phyloP scores from a whole-genome alignment of 2,797 vertebrate genomes.

The Phataginus tetradactyla region DNA sequence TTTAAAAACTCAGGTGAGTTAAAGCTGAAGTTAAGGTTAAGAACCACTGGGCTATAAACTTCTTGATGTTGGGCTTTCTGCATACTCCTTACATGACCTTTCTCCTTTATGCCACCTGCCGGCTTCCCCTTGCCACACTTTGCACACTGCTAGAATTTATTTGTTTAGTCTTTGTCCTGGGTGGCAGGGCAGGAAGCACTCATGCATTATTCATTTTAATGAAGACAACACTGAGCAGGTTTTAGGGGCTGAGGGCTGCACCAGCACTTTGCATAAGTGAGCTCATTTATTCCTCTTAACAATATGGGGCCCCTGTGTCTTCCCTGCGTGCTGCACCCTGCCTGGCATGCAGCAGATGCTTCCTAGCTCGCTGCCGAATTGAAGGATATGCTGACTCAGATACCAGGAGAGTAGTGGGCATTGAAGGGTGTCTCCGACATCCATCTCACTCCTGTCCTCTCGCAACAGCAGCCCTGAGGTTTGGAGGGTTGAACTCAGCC shows the following conservation, averaged over 20 bases:
- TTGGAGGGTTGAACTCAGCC: not conserved
- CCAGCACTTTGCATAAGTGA: not conserved
- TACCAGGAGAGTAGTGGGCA: not conserved
- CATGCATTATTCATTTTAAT: slow-evolving; percentile 54
- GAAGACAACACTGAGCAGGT: slow-evolving; percentile 28
- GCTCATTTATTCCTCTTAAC: slow-evolving; percentile 38
- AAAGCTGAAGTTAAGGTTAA: slow-evolving; percentile 45
- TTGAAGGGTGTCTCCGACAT: not conserved
- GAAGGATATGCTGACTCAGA: not conserved
- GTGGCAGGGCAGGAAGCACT: slow-evolving; percentile 28
- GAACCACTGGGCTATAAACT: not conserved
- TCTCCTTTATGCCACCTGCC: not conserved
- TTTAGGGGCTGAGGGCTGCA: not conserved
- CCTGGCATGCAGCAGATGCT: not conserved
- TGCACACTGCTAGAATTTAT: slow-evolving; percentile 4
- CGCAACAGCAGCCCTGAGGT: not conserved
- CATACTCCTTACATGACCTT: not conserved
- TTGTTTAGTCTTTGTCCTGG: slow-evolving; percentile 50
- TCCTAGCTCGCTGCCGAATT: not conserved
- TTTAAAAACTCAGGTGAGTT: not conserved
- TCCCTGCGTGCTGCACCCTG: not conserved
- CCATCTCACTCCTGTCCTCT: not conserved
- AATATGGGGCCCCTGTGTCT: not conserved
- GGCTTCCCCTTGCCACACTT: not conserved
- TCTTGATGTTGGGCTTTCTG: not conserved